Base-by-base conservation (phyloP, 53 echinoderm and acorn worm species). In the Echinometra lucunter region DNA sequence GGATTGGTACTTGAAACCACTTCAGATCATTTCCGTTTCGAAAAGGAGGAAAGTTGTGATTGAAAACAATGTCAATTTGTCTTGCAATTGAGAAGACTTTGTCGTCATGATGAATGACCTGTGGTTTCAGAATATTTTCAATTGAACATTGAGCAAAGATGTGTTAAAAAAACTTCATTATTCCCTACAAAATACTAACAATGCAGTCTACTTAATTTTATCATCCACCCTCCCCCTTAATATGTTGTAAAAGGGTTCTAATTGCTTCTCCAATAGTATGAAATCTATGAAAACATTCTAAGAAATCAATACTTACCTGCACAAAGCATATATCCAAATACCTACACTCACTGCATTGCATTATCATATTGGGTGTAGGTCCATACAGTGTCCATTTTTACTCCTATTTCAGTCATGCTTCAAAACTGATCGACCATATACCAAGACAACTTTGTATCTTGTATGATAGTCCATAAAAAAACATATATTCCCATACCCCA, bases 1-100 rank as follows among this genome's bases (percentile, higher is more conserved):
- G 28, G 47, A 85, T 85, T 47, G 49, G 85, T 13, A 85, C 85
- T 85, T 49, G 28, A 85, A 85, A 49, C 49, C 49, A 85, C 85
- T 85, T 85, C 28, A 85, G 30, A 49, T 28, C 1, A 85, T 85
- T 85, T 85, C 85, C 85, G 85, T 28, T 49, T 47, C 3, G 85
- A 27, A 47, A 12, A 45, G 30, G 49, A 21, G 23, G 85, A 85
- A 53, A 85, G 45, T 49, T 85, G 85, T 42, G 53, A 85, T 47
- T 2, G 53, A n/a, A 47, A 28, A 85, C 49, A 7, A 28, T 85
- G 42, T 9, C 30, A 32, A 32, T 19, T 19, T 38, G 42, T 17
- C 38, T 42, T 40, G 42, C 78, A 38, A 21, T 78, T 42, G 42
- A 78, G 21, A 42, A 78, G 38, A 42, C 42, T 10, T 3, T 78